phyloP scores from a whole-genome alignment of 1,140 invertebrate genomes.

The Oedothorax gibbosus region DNA sequence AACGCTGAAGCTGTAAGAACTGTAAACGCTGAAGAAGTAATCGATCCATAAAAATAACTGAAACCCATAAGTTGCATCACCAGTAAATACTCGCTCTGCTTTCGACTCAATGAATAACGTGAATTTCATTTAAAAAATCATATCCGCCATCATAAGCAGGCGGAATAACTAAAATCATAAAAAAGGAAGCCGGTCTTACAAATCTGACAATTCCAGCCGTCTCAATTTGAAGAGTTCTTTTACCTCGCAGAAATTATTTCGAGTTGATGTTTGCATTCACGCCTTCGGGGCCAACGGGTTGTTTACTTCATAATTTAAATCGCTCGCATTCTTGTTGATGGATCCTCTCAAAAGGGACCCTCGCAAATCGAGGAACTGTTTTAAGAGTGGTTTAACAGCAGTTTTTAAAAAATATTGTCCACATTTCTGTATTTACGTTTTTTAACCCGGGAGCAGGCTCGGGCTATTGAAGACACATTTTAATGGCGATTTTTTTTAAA shows the following conservation, averaged over 20 bases:
- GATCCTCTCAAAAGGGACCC: neutral
- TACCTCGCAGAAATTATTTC: slow-evolving; percentile 9
- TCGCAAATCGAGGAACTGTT: too few relatives aligned
- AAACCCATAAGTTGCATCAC: too few relatives aligned
- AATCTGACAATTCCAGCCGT: neutral
- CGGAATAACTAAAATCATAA: slow-evolving; percentile 27
- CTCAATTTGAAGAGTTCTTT: slow-evolving; percentile 20
- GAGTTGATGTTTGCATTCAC: slow-evolving; percentile 4
- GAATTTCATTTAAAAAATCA: neutral
- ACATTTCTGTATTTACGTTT: too few relatives aligned
- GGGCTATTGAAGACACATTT: too few relatives aligned
- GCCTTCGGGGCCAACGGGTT: neutral
- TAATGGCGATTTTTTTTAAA: too few relatives aligned
- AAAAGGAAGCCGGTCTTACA: slow-evolving; percentile 8
- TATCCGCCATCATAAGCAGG: neutral
- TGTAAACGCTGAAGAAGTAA: too few relatives aligned
- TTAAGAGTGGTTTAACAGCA: too few relatives aligned
- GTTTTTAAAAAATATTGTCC: too few relatives aligned
- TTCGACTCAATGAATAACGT: slow-evolving; percentile 3
- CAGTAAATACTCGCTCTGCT: neutral
- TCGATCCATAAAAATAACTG: too few relatives aligned
- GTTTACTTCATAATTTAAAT: slow-evolving; percentile 19
- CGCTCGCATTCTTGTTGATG: neutral
- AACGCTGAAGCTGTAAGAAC: too few relatives aligned
- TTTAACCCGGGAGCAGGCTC: too few relatives aligned